Percentiles rank a stretch among this genome's conserved stretches.
These are phyloP conservation scores for Ptyas mucosa DNA, from an alignment of 2,113 vertebrate species.

Conservation along the genomic window DNA sequence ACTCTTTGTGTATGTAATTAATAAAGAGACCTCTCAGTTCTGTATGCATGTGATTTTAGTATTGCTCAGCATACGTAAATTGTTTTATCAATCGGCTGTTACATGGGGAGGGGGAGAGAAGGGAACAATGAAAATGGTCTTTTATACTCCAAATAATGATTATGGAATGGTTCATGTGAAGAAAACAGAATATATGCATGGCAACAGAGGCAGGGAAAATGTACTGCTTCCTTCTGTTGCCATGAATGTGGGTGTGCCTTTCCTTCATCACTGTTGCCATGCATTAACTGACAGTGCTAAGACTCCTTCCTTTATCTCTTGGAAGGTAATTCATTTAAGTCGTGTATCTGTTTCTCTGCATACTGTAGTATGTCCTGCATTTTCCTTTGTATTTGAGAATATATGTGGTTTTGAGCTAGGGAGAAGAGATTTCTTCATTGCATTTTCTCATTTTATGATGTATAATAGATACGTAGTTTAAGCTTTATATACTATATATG, in stretches of 20 bases:
- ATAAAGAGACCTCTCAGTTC: not conserved
- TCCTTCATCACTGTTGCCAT: not conserved
- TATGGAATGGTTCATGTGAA: not conserved
- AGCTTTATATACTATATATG: not conserved
- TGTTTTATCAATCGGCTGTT: not conserved
- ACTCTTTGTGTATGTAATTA: not conserved
- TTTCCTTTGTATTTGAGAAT: not conserved
- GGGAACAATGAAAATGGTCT: not conserved
- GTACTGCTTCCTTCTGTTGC: conserved; percentile 1
- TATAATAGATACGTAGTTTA: not conserved
- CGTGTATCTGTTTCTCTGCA: not conserved
- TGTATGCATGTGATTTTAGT: not conserved
- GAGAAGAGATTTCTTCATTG: not conserved
- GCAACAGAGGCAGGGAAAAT: conserved; percentile 19
- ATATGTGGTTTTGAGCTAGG: not conserved
- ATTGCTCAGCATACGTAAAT: not conserved
- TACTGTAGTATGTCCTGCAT: not conserved
- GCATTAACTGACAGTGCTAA: not conserved
- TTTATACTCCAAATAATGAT: not conserved
- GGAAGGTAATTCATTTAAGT: not conserved
- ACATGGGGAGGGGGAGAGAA: not conserved
- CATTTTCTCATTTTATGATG: not conserved
- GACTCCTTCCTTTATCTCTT: not conserved
- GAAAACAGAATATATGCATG: conserved; percentile 5
- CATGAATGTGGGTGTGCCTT: conserved; percentile 21